phyloP scores from a whole-genome alignment of 2,888 invertebrate genomes.

The Dioctria linearis region DNA sequence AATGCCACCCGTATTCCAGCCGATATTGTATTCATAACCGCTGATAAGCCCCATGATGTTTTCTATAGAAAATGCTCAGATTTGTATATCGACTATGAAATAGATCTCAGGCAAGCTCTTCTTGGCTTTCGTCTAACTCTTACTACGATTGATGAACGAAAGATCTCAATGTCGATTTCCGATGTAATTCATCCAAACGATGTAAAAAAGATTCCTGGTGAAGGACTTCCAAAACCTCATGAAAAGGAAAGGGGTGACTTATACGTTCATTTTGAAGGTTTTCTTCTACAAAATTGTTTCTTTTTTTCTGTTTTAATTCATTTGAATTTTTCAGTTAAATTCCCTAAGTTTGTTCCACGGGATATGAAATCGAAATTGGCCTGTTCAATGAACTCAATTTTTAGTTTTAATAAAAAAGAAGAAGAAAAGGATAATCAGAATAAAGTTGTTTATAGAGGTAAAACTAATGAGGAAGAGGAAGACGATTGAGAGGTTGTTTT shows the following conservation, averaged over 20 bases:
- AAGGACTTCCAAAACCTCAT: conserved; percentile 81
- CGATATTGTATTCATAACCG: conserved; percentile 82
- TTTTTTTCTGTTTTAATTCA: no score
- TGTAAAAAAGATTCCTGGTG: conserved; percentile 78
- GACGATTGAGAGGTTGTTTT: not conserved
- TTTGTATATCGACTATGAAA: conserved; percentile 75
- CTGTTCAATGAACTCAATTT: not conserved
- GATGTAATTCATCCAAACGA: conserved; percentile 81
- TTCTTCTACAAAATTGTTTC: no score
- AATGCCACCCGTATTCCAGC: conserved; percentile 78
- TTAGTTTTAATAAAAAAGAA: not conserved
- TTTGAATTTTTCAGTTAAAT: conserved; percentile 68
- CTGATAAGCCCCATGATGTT: conserved; percentile 79
- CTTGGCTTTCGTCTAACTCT: conserved; percentile 79
- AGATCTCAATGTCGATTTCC: conserved; percentile 78
- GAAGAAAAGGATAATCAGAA: not conserved
- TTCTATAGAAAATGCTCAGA: conserved; percentile 80
- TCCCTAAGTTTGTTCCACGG: conserved; percentile 73
- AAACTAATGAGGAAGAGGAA: conserved; percentile 7
- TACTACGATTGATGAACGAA: conserved; percentile 80
- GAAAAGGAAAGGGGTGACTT: conserved; percentile 77
- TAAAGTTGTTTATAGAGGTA: not conserved
- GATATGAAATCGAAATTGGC: conserved; percentile 67
- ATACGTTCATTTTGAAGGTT: conserved; percentile 77
- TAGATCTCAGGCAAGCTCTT: conserved; percentile 80